Base-by-base conservation (phyloP, 2,113 vertebrate genomes). In the Dasypus novemcinctus region DNA sequence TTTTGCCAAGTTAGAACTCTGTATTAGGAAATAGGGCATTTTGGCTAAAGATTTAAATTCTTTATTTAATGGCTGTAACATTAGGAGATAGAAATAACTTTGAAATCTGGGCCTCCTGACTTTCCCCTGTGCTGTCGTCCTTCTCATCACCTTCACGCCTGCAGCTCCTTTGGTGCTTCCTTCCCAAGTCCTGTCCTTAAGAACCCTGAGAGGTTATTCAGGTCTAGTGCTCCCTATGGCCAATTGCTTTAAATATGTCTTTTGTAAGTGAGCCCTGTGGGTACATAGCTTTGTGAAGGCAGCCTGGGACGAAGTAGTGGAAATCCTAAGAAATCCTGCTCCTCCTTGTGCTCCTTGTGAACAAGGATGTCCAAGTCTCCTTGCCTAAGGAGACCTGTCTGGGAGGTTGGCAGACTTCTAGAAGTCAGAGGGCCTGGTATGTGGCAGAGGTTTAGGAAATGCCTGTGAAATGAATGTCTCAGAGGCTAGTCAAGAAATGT, bases 21-120 rank as follows among this genome's bases (percentile, higher is more conserved):
- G 95, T 91, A 96, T 97, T 97, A 87, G 95, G 93, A 97, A 95
- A 94, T 87, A 94, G 82, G 78, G 95, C 0, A 29, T 95, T 96
- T 92, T 97, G 96, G 96, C 96, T 74, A 79, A 93, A 90, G 95
- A 78, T 87, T 96, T 96, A 96, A 97, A 88, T 76, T 97, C 97
- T 98, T 97, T 93, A 88, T 92, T 96, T 97, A 94, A 96, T 83
- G 91, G 43, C 57, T 96, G 91, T 91, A 97, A 96, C 59, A 25
- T 97, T 94, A 96, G 96, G 95, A 97, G 96, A 91, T 71, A 90
- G 92, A 91, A 94, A 80, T 84, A 80, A 94, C 96, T 96, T 95
- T 97, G 94, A 97, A 96, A 95, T 91, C 95, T 8, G 33, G 81
- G 63, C 93, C 61, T 43, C 91, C 38, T 87, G 36, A 38, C 69